Percentiles rank a stretch among this genome's conserved stretches.
phyloP scores from a whole-genome alignment of 1,140 invertebrate species.

The Cydia pomonella region DNA sequence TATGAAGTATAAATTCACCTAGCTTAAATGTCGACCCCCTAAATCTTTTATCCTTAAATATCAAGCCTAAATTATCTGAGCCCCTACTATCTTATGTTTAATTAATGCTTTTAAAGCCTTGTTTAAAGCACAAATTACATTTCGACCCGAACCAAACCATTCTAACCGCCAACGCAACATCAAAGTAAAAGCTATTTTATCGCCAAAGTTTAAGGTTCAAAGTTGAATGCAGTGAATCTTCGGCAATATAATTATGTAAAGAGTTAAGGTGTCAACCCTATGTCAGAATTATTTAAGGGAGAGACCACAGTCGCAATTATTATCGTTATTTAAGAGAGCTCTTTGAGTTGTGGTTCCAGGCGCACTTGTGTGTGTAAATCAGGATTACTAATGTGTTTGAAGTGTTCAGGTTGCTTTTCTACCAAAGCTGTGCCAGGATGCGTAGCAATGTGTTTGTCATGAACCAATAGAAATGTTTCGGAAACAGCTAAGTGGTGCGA shows the following conservation, averaged over 20 bases:
- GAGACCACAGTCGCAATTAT: conserved; percentile 26
- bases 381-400: not conserved
- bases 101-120: conserved; percentile 29
- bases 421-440: too few relatives aligned
- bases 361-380: not conserved
- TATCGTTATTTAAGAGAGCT: not conserved
- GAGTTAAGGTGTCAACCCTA: conserved; percentile 20
- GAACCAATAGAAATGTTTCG: too few relatives aligned
- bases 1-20: not conserved
- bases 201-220: not conserved
- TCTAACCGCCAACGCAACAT: not conserved
- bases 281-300: conserved; percentile 23
- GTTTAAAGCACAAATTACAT: conserved; percentile 25
- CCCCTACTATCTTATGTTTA: conserved; percentile 31
- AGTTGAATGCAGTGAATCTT: not conserved
- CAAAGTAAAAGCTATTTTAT: not conserved
- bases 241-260: conserved; percentile 27
- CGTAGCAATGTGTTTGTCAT: too few relatives aligned
- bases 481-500: too few relatives aligned
- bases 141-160: not conserved
- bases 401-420: too few relatives aligned
- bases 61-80: conserved; percentile 24
- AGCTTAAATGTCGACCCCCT: not conserved
- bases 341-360: not conserved
- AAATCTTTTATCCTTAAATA: conserved; percentile 19